phyloP scores from a whole-genome alignment of 1,140 invertebrate species.

The Drosophila virilis region DNA sequence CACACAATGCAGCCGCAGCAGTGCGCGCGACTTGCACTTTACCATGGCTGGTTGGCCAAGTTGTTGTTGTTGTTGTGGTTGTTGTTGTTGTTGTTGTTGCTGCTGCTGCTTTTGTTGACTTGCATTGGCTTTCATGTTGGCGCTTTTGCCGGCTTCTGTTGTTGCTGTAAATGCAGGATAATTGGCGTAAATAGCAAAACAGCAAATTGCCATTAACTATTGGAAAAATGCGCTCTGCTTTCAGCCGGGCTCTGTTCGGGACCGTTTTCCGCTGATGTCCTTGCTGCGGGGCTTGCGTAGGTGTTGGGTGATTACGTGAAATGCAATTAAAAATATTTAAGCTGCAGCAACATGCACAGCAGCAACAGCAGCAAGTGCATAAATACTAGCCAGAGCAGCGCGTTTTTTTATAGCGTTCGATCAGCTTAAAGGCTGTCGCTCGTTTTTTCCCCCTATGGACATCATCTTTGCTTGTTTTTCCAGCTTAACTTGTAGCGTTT shows the following conservation, averaged over 20 bases:
- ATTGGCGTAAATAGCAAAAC: conserved; percentile 83
- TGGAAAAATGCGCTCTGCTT: conserved; percentile 77
- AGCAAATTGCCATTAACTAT: conserved; percentile 83
- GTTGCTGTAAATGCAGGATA: conserved; percentile 75
- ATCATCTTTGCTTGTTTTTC: conserved; percentile 52
- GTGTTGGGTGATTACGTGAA: conserved; percentile 78
- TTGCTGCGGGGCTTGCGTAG: conserved; percentile 46
- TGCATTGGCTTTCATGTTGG: conserved; percentile 47
- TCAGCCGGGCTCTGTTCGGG: conserved; percentile 53
- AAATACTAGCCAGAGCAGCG: conserved; percentile 42
- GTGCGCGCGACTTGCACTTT: conserved; percentile 63
- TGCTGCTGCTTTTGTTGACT: conserved; percentile 35
- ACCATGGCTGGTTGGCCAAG: conserved; percentile 44
- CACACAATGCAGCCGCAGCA: conserved; percentile 52
- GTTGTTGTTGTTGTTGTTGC: no score
- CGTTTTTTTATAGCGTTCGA: conserved; percentile 62
- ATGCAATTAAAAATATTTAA: conserved; percentile 83
- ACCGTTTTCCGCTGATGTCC: conserved; percentile 27
- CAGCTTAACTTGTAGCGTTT: conserved; percentile 41
- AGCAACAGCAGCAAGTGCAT: conserved; percentile 38
- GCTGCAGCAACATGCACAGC: conserved; percentile 56
- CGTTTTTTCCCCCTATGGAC: conserved; percentile 18
- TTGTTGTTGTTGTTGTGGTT: conserved; percentile 15
- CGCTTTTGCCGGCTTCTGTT: conserved; percentile 38
- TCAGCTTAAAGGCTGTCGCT: conserved; percentile 46